Conservation (phyloP, 2,888 invertebrate species). For the Tortricodes alternella region DNA sequence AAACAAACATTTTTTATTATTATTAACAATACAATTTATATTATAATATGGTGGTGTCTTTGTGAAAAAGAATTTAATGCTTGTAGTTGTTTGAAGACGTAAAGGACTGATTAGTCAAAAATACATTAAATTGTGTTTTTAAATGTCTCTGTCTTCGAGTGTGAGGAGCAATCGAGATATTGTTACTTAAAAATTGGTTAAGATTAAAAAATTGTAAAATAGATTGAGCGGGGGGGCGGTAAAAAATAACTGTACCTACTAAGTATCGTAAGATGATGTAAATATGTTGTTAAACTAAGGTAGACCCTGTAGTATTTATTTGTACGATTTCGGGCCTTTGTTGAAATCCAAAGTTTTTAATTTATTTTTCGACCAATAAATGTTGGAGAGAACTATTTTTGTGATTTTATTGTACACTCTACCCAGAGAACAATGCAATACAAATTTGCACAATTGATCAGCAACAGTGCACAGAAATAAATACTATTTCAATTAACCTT, state of each 20-base stretch:
- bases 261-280: conserved; percentile 63
- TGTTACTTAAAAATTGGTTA: conserved; percentile 56
- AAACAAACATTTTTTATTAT: no score
- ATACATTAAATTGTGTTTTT: background rate
- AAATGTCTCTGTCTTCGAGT: conserved; percentile 48
- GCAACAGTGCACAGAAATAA: no score
- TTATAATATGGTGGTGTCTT: no score
- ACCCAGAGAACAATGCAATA: background rate
- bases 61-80: no score
- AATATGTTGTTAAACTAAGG: conserved; percentile 77
- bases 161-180: conserved; percentile 56
- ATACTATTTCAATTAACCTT: no score
- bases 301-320: conserved; percentile 81
- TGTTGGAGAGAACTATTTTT: conserved; percentile 78
- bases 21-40: no score
- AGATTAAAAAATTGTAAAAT: conserved; percentile 55
- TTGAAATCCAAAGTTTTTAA: conserved; percentile 82
- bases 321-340: conserved; percentile 81
- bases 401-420: conserved; percentile 44
- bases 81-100: no score
- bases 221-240: conserved; percentile 41
- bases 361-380: conserved; percentile 84
- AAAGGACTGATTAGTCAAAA: no score
- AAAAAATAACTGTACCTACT: conserved; percentile 61
- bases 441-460: no score